Base-by-base conservation (phyloP, 92 coral and sea anemone species). In the Porites rus region DNA sequence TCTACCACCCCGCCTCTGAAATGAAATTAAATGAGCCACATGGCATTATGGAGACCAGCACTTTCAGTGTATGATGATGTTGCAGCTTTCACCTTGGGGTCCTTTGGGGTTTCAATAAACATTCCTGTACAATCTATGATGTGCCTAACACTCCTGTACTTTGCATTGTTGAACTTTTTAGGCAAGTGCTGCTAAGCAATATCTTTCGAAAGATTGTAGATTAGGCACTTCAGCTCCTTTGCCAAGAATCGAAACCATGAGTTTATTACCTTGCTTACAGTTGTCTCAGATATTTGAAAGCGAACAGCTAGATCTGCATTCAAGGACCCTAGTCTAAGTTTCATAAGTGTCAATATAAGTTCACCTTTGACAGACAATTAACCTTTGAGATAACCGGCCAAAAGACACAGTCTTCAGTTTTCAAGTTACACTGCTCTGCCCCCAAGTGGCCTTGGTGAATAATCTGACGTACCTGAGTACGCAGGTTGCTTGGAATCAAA, bases 111-210 rank as follows among this genome's bases (percentile, higher is more conserved):
- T 59, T 92, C 94, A 38, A 85, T 80, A 31, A 88, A 88, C n/a
- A 88, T 54, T n/a, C 87, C 87, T 9, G 91, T 88, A 62, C 94
- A 84, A 18, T 92, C 90, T 56, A 91, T 84, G 62, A 90, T 90
- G 61, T 83, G 85, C 68, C 92, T 63, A 6, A 82, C 84, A 74
- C 65, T 90, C 18, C 69, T 65, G 83, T 86, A 90, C 69, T 31
- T 58, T 14, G 8, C 16, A 22, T 69, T 80, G 21, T 80, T 75
- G 83, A 90, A 90, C 50, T 81, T 85, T 64, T 80, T 81, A 10
- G 88, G 93, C 83, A 90, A 75, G 20, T 60, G 75, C 63, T 86
- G 77, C 58, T 72, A 21, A 10, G 84, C 93, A 54, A 82, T 64
- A n/a, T 82, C 78, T 65, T 58, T 90, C n/a, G 51, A n/a, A 25